phyloP scores from a whole-genome alignment of 2,888 invertebrate species.

The Patella caerulea region DNA sequence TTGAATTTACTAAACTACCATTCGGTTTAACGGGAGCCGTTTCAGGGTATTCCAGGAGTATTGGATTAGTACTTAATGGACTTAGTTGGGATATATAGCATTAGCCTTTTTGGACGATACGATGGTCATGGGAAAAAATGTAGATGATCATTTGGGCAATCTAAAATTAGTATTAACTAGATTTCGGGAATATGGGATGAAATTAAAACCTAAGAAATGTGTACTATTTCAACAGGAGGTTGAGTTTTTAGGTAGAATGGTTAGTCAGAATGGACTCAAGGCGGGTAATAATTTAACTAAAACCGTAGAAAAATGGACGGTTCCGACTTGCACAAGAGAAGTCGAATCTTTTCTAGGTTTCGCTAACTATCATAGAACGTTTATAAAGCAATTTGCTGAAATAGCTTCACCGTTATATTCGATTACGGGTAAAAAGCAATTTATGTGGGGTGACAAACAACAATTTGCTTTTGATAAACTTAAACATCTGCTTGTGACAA shows the following conservation, averaged over 20 bases:
- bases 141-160: conserved; percentile 17
- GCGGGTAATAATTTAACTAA: background rate
- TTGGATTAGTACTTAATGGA: background rate
- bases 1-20: background rate
- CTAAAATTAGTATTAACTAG: background rate
- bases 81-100: conserved; percentile 13
- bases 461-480: conserved; percentile 1
- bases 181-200: background rate
- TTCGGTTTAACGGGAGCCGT: background rate
- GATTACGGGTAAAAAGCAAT: conserved; percentile 25
- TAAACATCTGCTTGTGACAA: conserved; percentile 17
- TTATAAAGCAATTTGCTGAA: background rate
- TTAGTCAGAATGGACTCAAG: background rate
- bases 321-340: too few relatives aligned
- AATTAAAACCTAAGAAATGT: background rate
- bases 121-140: background rate
- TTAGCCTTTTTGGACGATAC: conserved; percentile 18
- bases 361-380: background rate
- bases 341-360: too few relatives aligned
- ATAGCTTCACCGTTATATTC: conserved; percentile 30
- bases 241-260: conserved; percentile 5
- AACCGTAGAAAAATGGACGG: too few relatives aligned
- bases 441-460: conserved; percentile 27
- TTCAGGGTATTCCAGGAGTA: background rate
- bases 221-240: background rate